Evolutionary conservation across 1,140 invertebrate species (phyloP), one percentile per base, ranked within the genome.

Genomic region (Ceratina australensis): DNA sequence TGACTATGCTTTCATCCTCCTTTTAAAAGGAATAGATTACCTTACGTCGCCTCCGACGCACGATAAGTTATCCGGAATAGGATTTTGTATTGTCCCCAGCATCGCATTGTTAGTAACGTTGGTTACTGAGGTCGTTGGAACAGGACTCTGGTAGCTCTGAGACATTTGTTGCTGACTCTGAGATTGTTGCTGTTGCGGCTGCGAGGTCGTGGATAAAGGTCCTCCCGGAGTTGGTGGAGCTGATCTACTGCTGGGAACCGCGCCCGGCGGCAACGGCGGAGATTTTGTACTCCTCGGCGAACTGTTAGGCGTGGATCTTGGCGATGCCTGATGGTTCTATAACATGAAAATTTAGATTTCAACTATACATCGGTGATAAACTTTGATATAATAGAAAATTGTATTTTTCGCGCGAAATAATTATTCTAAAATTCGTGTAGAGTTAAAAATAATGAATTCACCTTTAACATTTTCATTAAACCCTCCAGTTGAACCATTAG

Each of bases 381-480:
- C 72, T 60, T 33, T 16, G 18, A 64, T 54, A 54, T 12, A 12
- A 22, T n/a, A 3, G n/a, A 42, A 33, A 22, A 15, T 7, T 33
- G n/a, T n/a, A n/a, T n/a, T n/a, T n/a, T n/a, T n/a, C n/a, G n/a
- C n/a, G n/a, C n/a, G n/a, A n/a, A n/a, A n/a, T n/a, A 49, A 24
- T 66, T 66, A 0, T 24, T 18, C 20, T 10, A 33, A 13, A 18
- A 50, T 24, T 52, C 50, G 13, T 52, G 12, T 3, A 52, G 13
- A 52, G 50, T 52, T 52, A 52, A 16, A 15, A 16, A 16, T 52
- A 18, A 52, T 16, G 50, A 16, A 52, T 61, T 79, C 90, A 98
- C 97, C 94, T 99, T 99, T 26, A 99, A 93, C 94, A 99, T 96
- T 92, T 98, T 98, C 98, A 99, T 99, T 50, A 99, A 94, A 26